Conservation (phyloP, 2,888 invertebrate species). For the Campopleginae sp. region DNA sequence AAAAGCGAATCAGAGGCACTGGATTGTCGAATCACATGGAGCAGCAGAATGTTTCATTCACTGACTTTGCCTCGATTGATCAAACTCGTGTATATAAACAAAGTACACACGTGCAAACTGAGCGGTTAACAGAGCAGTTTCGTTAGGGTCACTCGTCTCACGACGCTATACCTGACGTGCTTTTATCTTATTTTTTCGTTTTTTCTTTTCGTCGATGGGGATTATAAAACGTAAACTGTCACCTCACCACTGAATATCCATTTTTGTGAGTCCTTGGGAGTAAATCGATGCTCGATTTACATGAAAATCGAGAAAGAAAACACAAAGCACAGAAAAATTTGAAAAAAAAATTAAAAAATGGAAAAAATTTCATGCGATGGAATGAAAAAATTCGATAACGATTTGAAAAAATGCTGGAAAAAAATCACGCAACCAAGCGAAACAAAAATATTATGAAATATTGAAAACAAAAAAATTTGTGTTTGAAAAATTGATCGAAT, state of each 20-base stretch:
- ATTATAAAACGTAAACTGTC: background rate
- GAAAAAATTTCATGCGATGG: background rate
- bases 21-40: background rate
- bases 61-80: constrained; percentile 4
- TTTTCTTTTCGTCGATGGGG: constrained; percentile 2
- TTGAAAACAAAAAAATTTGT: too few relatives aligned
- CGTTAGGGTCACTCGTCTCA: background rate
- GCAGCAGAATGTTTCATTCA: background rate
- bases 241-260: constrained; percentile 28
- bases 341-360: background rate
- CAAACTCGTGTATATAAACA: constrained; percentile 8
- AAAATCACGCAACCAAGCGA: background rate
- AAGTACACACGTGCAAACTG: constrained; percentile 7
- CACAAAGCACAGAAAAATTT: background rate
- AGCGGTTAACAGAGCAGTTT: constrained; percentile 26
- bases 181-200: background rate
- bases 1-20: background rate
- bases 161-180: background rate
- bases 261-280: background rate
- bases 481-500: background rate
- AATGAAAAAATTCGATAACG: background rate
- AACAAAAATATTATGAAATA: background rate
- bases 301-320: background rate
- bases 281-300: background rate
- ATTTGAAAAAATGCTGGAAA: background rate